phyloP scores from a whole-genome alignment of 2,888 invertebrate species.

The Melinopterus prodromus region DNA sequence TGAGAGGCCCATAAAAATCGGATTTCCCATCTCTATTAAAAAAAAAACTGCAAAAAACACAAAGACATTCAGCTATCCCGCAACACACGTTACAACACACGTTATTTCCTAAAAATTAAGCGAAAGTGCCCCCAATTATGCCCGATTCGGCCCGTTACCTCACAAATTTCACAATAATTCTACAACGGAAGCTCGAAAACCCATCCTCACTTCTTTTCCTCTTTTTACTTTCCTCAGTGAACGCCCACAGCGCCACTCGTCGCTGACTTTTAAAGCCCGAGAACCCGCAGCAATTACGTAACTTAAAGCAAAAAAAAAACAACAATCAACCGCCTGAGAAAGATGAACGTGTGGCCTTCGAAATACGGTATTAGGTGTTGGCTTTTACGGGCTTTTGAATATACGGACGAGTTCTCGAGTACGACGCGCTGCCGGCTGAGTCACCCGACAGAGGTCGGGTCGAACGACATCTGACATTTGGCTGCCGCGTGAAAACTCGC shows the following conservation, averaged over 20 bases:
- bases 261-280: not conserved
- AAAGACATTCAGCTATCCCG: not conserved
- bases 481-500: not conserved
- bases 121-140: not conserved
- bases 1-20: too few species aligned
- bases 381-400: not conserved
- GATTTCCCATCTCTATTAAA: too few species aligned
- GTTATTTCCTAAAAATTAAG: not conserved
- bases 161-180: not conserved
- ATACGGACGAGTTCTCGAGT: not conserved
- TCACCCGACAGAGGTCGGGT: not conserved
- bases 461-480: not conserved
- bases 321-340: not conserved
- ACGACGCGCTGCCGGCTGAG: not conserved
- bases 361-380: not conserved
- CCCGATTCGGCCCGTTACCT: not conserved
- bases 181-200: not conserved
- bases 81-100: not conserved
- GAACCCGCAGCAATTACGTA: not conserved
- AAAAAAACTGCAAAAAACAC: not conserved
- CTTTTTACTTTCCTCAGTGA: not conserved
- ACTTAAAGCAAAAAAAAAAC: not conserved
- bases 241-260: not conserved
- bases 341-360: not conserved
- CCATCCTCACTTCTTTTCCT: not conserved